Base-by-base conservation (phyloP, 1,140 invertebrate species). In the Sesamia nonagrioides region DNA sequence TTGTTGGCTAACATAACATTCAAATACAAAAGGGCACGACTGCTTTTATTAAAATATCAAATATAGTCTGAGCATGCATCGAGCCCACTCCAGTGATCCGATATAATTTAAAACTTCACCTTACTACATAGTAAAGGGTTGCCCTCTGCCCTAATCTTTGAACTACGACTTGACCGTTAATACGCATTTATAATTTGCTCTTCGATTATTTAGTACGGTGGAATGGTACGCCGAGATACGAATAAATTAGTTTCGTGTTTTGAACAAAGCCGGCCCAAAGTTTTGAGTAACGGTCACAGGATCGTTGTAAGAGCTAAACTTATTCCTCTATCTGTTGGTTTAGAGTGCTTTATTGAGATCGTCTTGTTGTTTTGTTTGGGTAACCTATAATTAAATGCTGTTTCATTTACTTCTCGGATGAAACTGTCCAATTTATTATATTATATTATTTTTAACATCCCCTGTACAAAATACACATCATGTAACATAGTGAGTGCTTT, bases 121-220 rank as follows among this genome's bases (percentile, higher is more conserved):
- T 91, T 83, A 85, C 83, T 87, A 86, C 84, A n/a, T 86, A 82
- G 88, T 82, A 91, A 95, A 92, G 92, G 93, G 92, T 95, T 93
- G 83, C 87, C 92, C 91, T 89, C 88, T 94, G 92, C 92, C 93
- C 93, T 93, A 95, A 94, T 95, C 93, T 94, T 93, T 95, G 92
- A 95, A 95, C 93, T 95, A 93, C 93, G 90, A 93, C 93, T 94
- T 93, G 93, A 95, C 93, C 93, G 93, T 95, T 95, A 93, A 90
- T 92, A 93, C 89, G 93, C 92, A 95, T 95, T 92, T 93, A 93
- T 95, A 95, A 95, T 95, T 95, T 91, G 88, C 86, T 92, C 84
- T 94, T 94, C 93, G 93, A 94, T 93, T 93, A 92, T 94, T 92
- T 92, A 90, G 82, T 92, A 88, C 84, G 82, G 84, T 82, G 85